These are phyloP conservation scores for Mechanitis messenoides DNA, from an alignment of 2,888 invertebrate species.

Conservation along the genomic window DNA sequence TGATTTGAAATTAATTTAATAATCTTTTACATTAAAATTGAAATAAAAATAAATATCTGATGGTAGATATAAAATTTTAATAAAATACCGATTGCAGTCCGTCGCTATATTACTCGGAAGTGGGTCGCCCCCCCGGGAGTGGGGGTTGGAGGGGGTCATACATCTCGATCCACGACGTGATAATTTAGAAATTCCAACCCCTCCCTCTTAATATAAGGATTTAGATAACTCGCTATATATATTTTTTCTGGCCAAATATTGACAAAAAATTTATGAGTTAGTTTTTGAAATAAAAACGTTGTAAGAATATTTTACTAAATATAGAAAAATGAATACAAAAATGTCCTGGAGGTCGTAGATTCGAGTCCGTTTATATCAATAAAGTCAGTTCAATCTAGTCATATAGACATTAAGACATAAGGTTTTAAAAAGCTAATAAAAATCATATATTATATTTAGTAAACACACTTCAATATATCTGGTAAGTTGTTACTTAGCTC, in stretches of 20 bases:
- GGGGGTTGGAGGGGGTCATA: slow-evolving; percentile 36
- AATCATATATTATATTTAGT: no score
- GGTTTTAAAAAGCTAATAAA: no score
- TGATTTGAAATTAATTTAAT: no score
- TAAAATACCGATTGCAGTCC: slow-evolving; percentile 30
- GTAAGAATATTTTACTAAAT: no score
- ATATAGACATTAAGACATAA: no score
- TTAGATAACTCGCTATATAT: neutral
- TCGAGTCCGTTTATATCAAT: no score
- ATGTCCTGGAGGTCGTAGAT: no score
- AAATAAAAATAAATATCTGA: neutral
- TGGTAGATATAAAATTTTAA: slow-evolving; percentile 24
- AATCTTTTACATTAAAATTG: neutral
- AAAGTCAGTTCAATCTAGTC: no score
- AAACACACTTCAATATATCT: no score
- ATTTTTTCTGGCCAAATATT: neutral
- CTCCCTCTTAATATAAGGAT: slow-evolving; percentile 29
- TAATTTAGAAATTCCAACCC: slow-evolving; percentile 47
- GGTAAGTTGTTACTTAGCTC: no score
- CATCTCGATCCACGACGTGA: slow-evolving; percentile 53
- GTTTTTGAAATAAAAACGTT: no score
- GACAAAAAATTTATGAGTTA: neutral
- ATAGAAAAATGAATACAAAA: no score
- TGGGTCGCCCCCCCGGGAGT: slow-evolving; percentile 45
- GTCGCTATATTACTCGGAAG: slow-evolving; percentile 47